These are phyloP conservation scores for Zalophus californianus DNA, from an alignment of 2,797 vertebrate species.

Conservation along the genomic window DNA sequence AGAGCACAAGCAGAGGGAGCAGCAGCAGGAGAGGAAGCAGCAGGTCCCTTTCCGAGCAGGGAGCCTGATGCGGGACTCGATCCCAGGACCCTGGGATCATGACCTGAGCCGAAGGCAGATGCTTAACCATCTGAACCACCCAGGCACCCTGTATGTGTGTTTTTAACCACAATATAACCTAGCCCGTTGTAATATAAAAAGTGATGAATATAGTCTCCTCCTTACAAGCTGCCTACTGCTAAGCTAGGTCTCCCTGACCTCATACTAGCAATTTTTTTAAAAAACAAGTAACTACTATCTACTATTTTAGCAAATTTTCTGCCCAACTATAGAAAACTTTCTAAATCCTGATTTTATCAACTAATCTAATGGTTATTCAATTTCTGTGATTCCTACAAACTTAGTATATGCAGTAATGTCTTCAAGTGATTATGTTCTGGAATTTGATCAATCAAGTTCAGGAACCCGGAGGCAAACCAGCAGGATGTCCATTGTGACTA, in stretches of 20 bases:
- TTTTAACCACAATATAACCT: not conserved
- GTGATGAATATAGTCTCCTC: not conserved
- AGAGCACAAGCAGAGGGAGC: no score
- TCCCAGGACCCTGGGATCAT: no score
- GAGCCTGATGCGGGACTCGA: no score
- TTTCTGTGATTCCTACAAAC: not conserved
- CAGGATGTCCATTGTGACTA: not conserved
- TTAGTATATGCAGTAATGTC: not conserved
- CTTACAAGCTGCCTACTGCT: not conserved
- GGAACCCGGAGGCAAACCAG: not conserved
- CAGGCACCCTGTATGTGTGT: not conserved
- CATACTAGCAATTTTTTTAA: not conserved
- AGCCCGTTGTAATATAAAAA: not conserved
- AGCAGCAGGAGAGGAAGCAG: no score
- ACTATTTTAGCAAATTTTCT: not conserved
- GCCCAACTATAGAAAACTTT: not conserved
- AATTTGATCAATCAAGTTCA: not conserved
- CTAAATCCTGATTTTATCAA: not conserved
- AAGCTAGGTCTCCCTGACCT: not conserved
- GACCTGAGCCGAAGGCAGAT: no score
- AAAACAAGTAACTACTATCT: not conserved
- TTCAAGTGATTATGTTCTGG: constrained; percentile 14
- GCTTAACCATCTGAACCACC: no score
- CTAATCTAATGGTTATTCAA: not conserved
- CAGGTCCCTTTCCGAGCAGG: no score